Evolutionary conservation across 2,113 vertebrate genomes (phyloP), one percentile per base, ranked within the genome.

Genomic region (Prionailurus bengalensis): DNA sequence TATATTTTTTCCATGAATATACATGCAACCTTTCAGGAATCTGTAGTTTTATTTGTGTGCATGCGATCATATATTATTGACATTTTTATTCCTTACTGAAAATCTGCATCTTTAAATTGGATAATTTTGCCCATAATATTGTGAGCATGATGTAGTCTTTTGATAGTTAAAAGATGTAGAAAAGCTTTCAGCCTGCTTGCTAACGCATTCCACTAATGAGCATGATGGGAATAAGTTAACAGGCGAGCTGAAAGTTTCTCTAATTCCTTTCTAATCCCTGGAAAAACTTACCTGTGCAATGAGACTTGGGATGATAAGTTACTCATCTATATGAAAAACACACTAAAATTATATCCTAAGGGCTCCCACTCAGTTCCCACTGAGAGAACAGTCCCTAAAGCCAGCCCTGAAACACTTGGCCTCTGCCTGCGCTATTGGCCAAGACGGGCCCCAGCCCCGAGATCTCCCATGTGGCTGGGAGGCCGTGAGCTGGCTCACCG

Each of bases 311-410:
- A 3, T 51, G 19, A 8, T 33, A 19, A 15, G 0, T 15, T 13
- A 7, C 0, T 13, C 42, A 0, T n/a, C n/a, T 4, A 0, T 1
- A 10, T n/a, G 7, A 2, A 5, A 16, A 21, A 17, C 36, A 5
- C 3, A 6, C 58, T 21, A 0, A 53, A 23, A 42, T 13, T 25
- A 31, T 2, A 19, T 66, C 42, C 23, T 29, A 1, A 1, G 0
- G 36, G 9, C 9, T 1, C 65, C 17, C 4, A 10, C 4, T 15
- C 66, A 27, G 6, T 33, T 29, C 7, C 36, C 1, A 11, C 25
- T 7, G 27, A n/a, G 4, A n/a, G 58, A 2, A 7, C 5, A 29
- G 21, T 19, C 48, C 48, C 45, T 0, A 70, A 42, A 48, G 31
- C 48, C 4, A 1, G 1, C n/a, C 31, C 31, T 7, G 1, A 5